phyloP scores from a whole-genome alignment of 2,113 vertebrate species.

The Oncorhynchus keta region DNA sequence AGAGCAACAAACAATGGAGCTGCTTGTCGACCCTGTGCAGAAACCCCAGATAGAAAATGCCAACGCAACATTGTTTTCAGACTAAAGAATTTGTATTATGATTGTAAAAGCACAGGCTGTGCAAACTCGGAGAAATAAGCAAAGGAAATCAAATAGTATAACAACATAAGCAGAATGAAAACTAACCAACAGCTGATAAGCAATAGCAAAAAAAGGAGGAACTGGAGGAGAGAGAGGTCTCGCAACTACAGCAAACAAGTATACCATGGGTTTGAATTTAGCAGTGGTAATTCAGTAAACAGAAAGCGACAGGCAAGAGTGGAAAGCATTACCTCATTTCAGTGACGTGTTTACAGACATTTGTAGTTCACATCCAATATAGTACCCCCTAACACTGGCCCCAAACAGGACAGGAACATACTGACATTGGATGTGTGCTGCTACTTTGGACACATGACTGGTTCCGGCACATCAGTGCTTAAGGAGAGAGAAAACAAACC shows the following conservation, averaged over 20 bases:
- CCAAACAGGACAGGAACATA: not conserved
- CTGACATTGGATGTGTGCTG: not conserved
- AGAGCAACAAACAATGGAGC: slow-evolving; percentile 55
- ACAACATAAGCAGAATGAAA: slow-evolving; percentile 1
- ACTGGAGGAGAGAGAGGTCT: slow-evolving; percentile 14
- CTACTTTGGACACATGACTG: not conserved
- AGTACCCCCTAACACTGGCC: not conserved
- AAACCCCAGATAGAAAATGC: slow-evolving; percentile 24
- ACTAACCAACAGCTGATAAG: slow-evolving; percentile 40
- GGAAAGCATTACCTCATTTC: slow-evolving; percentile 6
- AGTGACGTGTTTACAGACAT: slow-evolving; percentile 6
- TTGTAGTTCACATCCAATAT: slow-evolving; percentile 27
- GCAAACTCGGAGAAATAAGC: slow-evolving; percentile 22
- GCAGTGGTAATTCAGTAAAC: slow-evolving; percentile 27
- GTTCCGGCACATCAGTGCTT: not conserved
- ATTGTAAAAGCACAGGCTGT: slow-evolving; percentile 33
- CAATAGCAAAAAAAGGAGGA: slow-evolving; percentile 10
- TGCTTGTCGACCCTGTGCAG: slow-evolving; percentile 42
- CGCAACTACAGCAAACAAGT: slow-evolving; percentile 21
- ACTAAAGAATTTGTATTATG: slow-evolving; percentile 35
- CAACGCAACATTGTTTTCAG: slow-evolving; percentile 32
- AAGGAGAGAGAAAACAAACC: not conserved
- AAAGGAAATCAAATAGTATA: slow-evolving; percentile 20
- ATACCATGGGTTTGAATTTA: slow-evolving; percentile 14
- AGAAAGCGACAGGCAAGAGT: slow-evolving; percentile 7